Evolutionary conservation across 2,888 invertebrate genomes (phyloP).

Genomic region (Hemicrepidius hirtus): DNA sequence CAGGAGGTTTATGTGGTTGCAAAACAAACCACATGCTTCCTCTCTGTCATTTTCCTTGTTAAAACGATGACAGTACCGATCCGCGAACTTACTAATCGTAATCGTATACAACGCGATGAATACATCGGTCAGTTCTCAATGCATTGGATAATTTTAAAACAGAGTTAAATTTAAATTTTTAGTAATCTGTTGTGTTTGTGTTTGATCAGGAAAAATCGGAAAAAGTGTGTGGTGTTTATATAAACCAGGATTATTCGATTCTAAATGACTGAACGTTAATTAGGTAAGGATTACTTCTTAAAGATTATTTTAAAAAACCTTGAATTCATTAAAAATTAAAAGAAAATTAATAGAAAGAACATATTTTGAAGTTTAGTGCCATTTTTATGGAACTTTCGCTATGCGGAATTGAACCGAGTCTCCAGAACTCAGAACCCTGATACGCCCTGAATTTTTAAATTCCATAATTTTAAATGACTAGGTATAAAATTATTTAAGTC

Average conservation of each 20-base stretch:
- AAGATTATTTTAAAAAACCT: no score
- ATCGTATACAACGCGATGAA: neutral
- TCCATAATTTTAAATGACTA: no score
- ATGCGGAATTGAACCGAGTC: no score
- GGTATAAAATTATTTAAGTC: no score
- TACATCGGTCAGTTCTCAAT: constrained; percentile 10
- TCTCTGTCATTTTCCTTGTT: constrained; percentile 23
- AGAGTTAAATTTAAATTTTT: constrained; percentile 43
- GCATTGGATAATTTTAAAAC: constrained; percentile 39
- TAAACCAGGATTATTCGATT: neutral
- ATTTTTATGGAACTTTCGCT: no score
- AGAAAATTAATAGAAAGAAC: no score
- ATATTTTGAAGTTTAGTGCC: no score
- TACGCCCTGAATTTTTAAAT: no score
- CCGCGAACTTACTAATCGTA: neutral
- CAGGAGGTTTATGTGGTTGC: neutral
- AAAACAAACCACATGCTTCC: constrained; percentile 17
- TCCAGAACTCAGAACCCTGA: no score
- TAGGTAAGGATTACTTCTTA: no score
- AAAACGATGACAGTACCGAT: constrained; percentile 9
- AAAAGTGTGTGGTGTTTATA: neutral
- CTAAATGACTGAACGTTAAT: no score
- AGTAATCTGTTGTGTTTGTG: constrained; percentile 36
- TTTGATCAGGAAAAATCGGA: constrained; percentile 3
- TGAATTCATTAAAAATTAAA: no score